Base-by-base conservation (phyloP, 2,888 invertebrate genomes). In the Congeria kusceri region DNA sequence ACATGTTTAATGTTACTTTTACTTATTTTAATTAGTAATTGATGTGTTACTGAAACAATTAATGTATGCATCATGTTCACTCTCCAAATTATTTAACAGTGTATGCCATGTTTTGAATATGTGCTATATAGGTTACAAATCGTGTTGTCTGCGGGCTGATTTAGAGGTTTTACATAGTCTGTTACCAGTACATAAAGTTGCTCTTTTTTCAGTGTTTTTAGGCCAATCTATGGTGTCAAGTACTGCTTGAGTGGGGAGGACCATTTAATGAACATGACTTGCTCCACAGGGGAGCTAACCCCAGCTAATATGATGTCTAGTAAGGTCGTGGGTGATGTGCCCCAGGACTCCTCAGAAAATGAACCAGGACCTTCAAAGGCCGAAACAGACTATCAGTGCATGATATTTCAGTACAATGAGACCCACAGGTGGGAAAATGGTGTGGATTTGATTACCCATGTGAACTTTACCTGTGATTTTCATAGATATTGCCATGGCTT, bases 221-320 rank as follows among this genome's bases (percentile, higher is more conserved):
- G n/a, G n/a, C n/a, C n/a, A n/a, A n/a, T n/a, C n/a, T n/a, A n/a
- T n/a, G 9, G 39, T 39, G 39, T 39, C 39, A 39, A 78, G 61
- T 78, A 77, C 59, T 83, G 83, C 59, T 83, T 77, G 80, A 58
- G 63, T 66, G 80, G 83, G 2, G 72, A 66, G 53, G 77, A 78
- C 32, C 77, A 83, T 62, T 69, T 73, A 71, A 77, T 53, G 29
- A 83, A 83, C 46, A 47, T 79, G 65, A 71, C 84, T 0, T 84
- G 84, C 68, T 53, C 47, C 13, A 81, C 80, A 18, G 64, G 74
- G 13, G 29, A 61, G 3, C 65, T 67, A 15, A 23, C 53, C 2
- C 57, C 74, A 13, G 71, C 64, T 9, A 77, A 83, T 49, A 11
- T 44, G 5, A 11, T 74, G 18, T 64, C 77, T 3, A 32, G 47